These are phyloP conservation scores for Perdita meconis DNA, from an alignment of 2,888 invertebrate genomes.

Conservation along the genomic window DNA sequence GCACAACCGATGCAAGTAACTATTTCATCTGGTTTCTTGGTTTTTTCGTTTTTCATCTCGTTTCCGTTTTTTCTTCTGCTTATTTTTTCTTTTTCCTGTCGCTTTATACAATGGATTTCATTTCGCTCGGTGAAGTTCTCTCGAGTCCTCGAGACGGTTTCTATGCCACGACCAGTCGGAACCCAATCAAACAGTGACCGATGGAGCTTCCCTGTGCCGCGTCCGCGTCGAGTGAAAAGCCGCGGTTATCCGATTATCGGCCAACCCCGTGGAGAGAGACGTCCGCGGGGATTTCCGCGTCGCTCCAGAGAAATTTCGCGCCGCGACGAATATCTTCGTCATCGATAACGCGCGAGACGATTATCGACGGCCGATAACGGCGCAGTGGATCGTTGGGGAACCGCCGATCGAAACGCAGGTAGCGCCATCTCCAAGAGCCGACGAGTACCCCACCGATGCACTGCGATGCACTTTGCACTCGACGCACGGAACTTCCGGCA, in stretches of 20 bases:
- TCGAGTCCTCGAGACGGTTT: constrained; percentile 60
- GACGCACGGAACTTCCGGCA: constrained; percentile 53
- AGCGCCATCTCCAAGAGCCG: constrained; percentile 55
- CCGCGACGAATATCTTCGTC: constrained; percentile 16
- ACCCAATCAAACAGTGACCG: constrained; percentile 30
- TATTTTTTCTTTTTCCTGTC: constrained; percentile 48
- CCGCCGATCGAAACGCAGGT: constrained; percentile 6
- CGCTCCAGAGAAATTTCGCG: background rate
- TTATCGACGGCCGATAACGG: constrained; percentile 54
- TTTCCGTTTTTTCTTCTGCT: constrained; percentile 38
- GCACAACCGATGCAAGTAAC: constrained; percentile 84
- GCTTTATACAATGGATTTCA: constrained; percentile 63
- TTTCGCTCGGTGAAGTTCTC: constrained; percentile 44
- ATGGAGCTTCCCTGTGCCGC: constrained; percentile 25
- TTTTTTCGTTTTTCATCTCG: background rate
- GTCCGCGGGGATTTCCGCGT: too few relatives aligned
- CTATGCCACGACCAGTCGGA: constrained; percentile 54
- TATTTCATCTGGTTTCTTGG: constrained; percentile 76
- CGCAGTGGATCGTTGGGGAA: constrained; percentile 4
- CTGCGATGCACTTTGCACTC: constrained; percentile 50
- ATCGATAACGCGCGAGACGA: constrained; percentile 31
- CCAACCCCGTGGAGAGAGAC: too few relatives aligned
- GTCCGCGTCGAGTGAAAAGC: constrained; percentile 53
- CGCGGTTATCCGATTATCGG: too few relatives aligned
- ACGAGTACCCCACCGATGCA: constrained; percentile 33